Conservation (phyloP, 2,888 invertebrate genomes). For the Podabrus alpinus region DNA sequence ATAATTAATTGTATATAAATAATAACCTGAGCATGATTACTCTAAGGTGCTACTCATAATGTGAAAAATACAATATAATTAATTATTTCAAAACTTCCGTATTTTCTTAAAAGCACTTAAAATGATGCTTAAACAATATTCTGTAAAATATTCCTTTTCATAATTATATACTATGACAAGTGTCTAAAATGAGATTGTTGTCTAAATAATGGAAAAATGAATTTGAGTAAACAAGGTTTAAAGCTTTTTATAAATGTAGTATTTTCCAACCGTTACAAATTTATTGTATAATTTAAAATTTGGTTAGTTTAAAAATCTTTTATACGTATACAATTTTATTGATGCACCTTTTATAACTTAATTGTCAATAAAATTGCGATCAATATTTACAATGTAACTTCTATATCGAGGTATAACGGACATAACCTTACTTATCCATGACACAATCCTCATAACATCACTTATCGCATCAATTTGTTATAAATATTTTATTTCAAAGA, state of each 20-base stretch:
- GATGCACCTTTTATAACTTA: too few species aligned
- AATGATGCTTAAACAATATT: background rate
- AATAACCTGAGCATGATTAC: background rate
- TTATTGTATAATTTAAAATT: background rate
- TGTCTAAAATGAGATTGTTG: background rate
- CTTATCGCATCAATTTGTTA: too few species aligned
- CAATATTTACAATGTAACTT: too few species aligned
- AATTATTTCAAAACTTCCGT: background rate
- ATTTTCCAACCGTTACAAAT: background rate
- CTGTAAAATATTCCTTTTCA: background rate
- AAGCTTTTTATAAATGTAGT: background rate
- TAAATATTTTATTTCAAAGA: too few species aligned
- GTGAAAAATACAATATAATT: background rate
- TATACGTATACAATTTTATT: too few species aligned
- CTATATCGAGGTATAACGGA: too few species aligned
- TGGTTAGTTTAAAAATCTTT: background rate
- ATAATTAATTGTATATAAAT: background rate
- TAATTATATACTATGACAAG: too few species aligned
- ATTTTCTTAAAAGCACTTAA: background rate
- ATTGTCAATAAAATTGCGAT: too few species aligned
- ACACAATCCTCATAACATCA: too few species aligned
- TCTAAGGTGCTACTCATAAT: background rate
- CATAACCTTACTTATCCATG: too few species aligned
- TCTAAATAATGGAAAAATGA: background rate
- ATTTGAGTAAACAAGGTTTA: background rate